Evolutionary conservation across 2,888 invertebrate genomes (phyloP).

Genomic region (Temnothorax ravouxi): DNA sequence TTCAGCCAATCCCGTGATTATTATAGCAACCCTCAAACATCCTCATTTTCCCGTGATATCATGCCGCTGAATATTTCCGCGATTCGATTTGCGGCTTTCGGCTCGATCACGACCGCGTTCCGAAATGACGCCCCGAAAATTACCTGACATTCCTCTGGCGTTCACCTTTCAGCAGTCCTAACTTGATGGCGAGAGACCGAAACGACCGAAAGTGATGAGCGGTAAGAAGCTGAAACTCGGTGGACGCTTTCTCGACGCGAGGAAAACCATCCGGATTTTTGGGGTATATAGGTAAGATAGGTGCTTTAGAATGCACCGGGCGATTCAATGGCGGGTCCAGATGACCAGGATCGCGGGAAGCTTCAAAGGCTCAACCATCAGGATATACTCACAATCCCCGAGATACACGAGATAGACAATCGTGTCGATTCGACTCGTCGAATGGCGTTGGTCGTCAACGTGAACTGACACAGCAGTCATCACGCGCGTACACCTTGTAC

Average conservation of each 20-base stretch:
- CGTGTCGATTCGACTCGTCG: conserved; percentile 6
- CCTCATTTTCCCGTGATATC: conserved; percentile 33
- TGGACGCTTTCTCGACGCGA: conserved; percentile 43
- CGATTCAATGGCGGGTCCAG: conserved; percentile 17
- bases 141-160: background rate
- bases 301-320: conserved; percentile 16
- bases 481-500: background rate
- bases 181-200: conserved; percentile 3
- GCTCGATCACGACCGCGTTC: background rate
- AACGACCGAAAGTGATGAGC: conserved; percentile 17
- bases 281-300: background rate
- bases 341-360: background rate
- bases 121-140: conserved; percentile 6
- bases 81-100: conserved; percentile 16
- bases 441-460: conserved; percentile 23
- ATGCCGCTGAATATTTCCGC: conserved; percentile 23
- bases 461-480: background rate
- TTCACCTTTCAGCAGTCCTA: conserved; percentile 63
- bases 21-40: conserved; percentile 35
- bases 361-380: conserved; percentile 19
- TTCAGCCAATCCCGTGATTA: conserved; percentile 37
- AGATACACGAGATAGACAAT: conserved; percentile 24
- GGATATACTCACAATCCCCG: conserved; percentile 15
- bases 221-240: conserved; percentile 40
- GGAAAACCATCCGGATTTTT: conserved; percentile 52